Percentiles rank a stretch among this genome's conserved stretches.
Evolutionary conservation across 2,888 invertebrate species (phyloP).

Genomic region (Horisme vitalbata): DNA sequence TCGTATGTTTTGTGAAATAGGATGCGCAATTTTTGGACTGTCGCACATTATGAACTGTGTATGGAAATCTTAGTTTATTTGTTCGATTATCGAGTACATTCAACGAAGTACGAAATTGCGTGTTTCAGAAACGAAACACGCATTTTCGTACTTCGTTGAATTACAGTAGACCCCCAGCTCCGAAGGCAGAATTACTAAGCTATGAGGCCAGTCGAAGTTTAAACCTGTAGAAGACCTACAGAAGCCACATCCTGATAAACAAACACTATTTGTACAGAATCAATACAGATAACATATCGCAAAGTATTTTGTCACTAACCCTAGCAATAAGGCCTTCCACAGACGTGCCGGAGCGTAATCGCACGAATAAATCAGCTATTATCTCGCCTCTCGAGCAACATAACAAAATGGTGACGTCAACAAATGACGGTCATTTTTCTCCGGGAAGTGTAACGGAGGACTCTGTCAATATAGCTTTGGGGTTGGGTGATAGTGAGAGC

Average conservation of each 20-base stretch:
- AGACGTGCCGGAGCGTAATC: slow-evolving; percentile 55
- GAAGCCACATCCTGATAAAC: background rate
- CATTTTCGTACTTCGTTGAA: too few species aligned
- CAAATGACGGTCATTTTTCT: slow-evolving; percentile 81
- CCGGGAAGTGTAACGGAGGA: slow-evolving; percentile 74
- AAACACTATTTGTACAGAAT: slow-evolving; percentile 7
- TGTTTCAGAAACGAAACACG: too few species aligned
- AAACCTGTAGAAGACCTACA: too few species aligned
- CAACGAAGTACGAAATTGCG: too few species aligned
- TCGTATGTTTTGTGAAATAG: too few species aligned
- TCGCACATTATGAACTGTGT: too few species aligned
- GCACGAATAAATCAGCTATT: slow-evolving; percentile 77
- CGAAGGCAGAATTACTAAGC: too few species aligned
- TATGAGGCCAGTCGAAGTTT: too few species aligned
- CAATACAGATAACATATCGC: slow-evolving; percentile 14
- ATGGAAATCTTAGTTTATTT: too few species aligned
- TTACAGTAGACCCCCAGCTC: too few species aligned
- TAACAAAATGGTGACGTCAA: slow-evolving; percentile 79
- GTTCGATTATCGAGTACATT: too few species aligned
- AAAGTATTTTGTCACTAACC: slow-evolving; percentile 25
- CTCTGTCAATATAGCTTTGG: slow-evolving; percentile 78
- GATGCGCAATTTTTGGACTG: too few species aligned
- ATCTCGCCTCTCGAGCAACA: slow-evolving; percentile 79
- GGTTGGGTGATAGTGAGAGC: slow-evolving; percentile 32
- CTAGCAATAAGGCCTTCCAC: slow-evolving; percentile 27